These are phyloP conservation scores for Plebejus anna DNA, from an alignment of 2,888 invertebrate species.

Conservation along the genomic window DNA sequence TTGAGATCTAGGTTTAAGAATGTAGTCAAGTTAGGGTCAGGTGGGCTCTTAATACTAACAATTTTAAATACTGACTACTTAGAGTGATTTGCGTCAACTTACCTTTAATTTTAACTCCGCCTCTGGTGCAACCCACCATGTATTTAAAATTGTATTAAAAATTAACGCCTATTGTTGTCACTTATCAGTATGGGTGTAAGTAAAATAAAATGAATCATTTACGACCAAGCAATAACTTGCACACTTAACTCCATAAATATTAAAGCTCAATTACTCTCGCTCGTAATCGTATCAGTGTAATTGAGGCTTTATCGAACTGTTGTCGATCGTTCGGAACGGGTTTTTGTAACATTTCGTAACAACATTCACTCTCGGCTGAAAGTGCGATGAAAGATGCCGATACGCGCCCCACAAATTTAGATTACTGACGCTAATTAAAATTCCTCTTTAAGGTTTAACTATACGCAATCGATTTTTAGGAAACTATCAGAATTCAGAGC, in stretches of 20 bases:
- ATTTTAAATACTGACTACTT: too few relatives aligned
- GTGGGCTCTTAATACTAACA: too few relatives aligned
- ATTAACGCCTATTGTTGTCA: too few relatives aligned
- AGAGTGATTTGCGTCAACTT: too few relatives aligned
- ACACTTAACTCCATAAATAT: not conserved
- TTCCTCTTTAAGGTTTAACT: constrained; percentile 6
- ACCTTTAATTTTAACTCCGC: too few relatives aligned
- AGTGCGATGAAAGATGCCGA: constrained; percentile 30
- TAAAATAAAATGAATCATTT: not conserved
- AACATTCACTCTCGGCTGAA: constrained; percentile 30
- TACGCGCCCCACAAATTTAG: constrained; percentile 15
- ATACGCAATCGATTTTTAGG: not conserved
- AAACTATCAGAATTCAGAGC: not conserved
- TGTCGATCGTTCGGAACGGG: constrained; percentile 17
- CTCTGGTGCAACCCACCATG: too few relatives aligned
- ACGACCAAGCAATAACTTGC: not conserved
- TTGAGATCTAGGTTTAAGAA: too few relatives aligned
- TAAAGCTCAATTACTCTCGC: constrained; percentile 3
- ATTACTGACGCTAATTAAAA: constrained; percentile 29
- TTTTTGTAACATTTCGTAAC: constrained; percentile 29
- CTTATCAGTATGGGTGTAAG: too few relatives aligned
- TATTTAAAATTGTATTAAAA: too few relatives aligned
- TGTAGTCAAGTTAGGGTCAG: too few relatives aligned
- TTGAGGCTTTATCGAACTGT: constrained; percentile 3
- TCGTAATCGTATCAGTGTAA: constrained; percentile 17